Conservation (phyloP, 2,888 invertebrate species). For the Eupithecia tripunctaria region DNA sequence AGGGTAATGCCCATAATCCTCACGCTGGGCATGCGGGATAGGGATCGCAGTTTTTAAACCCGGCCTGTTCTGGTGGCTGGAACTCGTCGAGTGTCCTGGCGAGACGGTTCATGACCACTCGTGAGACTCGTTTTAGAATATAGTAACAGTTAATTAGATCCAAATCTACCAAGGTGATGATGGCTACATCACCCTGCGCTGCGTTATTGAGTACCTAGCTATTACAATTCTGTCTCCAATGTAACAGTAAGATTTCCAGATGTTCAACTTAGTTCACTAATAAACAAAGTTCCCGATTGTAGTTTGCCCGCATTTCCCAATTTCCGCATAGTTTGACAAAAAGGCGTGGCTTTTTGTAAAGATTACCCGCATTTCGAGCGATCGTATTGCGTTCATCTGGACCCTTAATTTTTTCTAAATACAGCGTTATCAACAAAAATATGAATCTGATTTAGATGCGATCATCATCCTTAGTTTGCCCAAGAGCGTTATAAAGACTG, state of each 20-base stretch:
- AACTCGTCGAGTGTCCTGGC: too few species aligned
- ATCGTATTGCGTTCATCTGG: slow-evolving; percentile 32
- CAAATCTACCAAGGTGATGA: slow-evolving; percentile 8
- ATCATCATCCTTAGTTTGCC: neutral
- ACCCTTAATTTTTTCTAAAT: slow-evolving; percentile 14
- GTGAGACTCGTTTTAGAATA: too few species aligned
- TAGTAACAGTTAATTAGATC: too few species aligned
- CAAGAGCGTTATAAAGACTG: too few species aligned
- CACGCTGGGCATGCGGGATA: too few species aligned
- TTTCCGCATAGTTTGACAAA: slow-evolving; percentile 32
- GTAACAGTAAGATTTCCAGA: neutral
- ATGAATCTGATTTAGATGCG: neutral
- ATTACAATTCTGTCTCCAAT: too few species aligned
- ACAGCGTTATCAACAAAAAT: neutral
- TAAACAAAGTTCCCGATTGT: slow-evolving; percentile 19
- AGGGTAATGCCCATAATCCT: too few species aligned
- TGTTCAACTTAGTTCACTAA: neutral
- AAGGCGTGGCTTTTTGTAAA: slow-evolving; percentile 37
- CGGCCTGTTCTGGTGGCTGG: too few species aligned
- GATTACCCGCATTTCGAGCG: neutral
- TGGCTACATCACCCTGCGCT: neutral
- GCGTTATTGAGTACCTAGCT: too few species aligned
- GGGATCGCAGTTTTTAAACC: too few species aligned
- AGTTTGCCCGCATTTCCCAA: slow-evolving; percentile 34
- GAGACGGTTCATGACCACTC: too few species aligned